These are phyloP conservation scores for Saguinus midas DNA, from an alignment of 2,113 vertebrate genomes.

Conservation along the genomic window DNA sequence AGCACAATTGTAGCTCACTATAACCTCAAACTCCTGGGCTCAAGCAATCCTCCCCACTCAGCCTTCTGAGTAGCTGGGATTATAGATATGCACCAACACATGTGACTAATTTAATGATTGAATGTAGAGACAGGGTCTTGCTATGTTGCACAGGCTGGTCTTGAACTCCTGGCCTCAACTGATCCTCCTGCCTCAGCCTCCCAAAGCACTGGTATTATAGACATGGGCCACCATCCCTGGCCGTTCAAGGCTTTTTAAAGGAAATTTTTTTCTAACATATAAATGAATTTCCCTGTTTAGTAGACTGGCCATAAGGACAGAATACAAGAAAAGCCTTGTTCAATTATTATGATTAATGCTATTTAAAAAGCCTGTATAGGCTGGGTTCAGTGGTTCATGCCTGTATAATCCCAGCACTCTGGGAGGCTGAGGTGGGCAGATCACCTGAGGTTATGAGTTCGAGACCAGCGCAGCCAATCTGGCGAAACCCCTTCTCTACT, in stretches of 20 bases:
- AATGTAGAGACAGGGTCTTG: not conserved
- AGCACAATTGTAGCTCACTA: not conserved
- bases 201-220: not conserved
- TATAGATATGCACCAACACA: not conserved
- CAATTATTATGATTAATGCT: not conserved
- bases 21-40: not conserved
- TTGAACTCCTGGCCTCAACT: not conserved
- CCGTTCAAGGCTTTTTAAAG: not conserved
- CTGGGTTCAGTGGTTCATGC: no score
- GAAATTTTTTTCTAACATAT: not conserved
- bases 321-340: not conserved
- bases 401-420: no score
- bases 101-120: not conserved
- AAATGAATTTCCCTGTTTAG: not conserved
- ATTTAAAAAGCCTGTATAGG: not conserved
- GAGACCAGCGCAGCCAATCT: no score
- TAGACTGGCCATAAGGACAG: not conserved
- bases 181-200: not conserved
- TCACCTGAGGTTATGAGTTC: no score
- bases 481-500: no score
- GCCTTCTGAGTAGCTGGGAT: not conserved
- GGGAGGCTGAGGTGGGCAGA: no score
- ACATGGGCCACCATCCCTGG: no score
- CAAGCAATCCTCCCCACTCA: not conserved
- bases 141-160: not conserved